A percentile compares a stretch with the other conserved stretches of the same genome.
phyloP scores from a whole-genome alignment of 2,888 invertebrate genomes.

The Eupithecia pulchellata region DNA sequence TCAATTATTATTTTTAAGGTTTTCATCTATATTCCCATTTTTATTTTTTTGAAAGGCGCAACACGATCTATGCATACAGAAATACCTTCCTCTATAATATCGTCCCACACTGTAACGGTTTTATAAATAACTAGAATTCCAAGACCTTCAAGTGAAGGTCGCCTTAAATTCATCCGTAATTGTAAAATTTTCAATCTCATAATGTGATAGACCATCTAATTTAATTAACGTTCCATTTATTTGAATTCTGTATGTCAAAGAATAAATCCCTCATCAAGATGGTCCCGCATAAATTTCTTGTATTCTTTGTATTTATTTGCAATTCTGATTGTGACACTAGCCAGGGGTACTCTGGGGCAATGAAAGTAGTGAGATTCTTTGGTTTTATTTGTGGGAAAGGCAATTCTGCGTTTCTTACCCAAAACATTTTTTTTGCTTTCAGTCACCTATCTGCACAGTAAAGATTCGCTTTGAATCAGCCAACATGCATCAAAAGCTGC shows the following conservation, averaged over 20 bases:
- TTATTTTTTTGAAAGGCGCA: too few species aligned
- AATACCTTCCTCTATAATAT: too few species aligned
- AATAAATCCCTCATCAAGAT: slow-evolving; percentile 57
- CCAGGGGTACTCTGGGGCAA: slow-evolving; percentile 44
- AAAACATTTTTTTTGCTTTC: neutral
- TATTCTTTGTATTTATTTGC: slow-evolving; percentile 78
- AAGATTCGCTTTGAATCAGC: neutral
- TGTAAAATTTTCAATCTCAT: slow-evolving; percentile 5
- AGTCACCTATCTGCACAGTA: neutral
- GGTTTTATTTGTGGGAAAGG: neutral
- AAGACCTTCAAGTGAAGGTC: slow-evolving; percentile 17
- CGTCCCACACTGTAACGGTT: too few species aligned
- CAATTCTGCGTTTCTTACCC: neutral
- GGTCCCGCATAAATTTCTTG: slow-evolving; percentile 72
- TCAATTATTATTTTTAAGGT: too few species aligned
- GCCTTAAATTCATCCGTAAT: slow-evolving; percentile 20
- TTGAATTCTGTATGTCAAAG: slow-evolving; percentile 56
- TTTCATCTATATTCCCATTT: too few species aligned
- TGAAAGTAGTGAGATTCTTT: neutral
- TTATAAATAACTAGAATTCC: too few species aligned
- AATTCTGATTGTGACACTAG: slow-evolving; percentile 64
- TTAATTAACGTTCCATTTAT: slow-evolving; percentile 53
- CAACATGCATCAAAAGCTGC: too few species aligned
- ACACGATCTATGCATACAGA: too few species aligned
- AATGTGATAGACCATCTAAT: slow-evolving; percentile 46